phyloP scores from a whole-genome alignment of 2,113 vertebrate species.

The Cyanocitta stelleri region DNA sequence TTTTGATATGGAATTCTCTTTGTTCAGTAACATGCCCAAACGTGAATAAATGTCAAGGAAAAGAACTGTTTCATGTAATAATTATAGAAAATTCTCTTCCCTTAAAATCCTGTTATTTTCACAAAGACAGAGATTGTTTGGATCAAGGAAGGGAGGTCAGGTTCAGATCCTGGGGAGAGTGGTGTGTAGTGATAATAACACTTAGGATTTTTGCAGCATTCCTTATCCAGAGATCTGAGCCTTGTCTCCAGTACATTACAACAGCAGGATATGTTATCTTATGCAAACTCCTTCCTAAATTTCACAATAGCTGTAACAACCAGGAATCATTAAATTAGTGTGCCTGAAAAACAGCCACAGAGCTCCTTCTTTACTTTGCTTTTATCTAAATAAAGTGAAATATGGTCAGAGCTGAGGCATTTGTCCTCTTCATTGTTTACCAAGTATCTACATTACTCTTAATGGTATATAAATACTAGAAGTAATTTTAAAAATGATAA shows the following conservation, averaged over 20 bases:
- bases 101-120: constrained; percentile 8
- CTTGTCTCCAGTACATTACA: constrained; percentile 50
- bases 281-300: constrained; percentile 64
- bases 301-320: constrained; percentile 58
- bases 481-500: neutral
- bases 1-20: neutral
- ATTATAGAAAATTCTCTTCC: neutral
- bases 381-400: neutral
- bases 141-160: constrained; percentile 35
- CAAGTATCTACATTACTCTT: neutral
- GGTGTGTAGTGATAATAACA: neutral
- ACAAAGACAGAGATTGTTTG: neutral
- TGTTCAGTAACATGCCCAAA: neutral
- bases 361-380: neutral
- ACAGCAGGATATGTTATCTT: constrained; percentile 60
- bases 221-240: constrained; percentile 49
- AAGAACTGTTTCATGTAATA: neutral
- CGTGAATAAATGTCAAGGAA: neutral
- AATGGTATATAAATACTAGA: neutral
- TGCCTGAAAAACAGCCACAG: constrained; percentile 12
- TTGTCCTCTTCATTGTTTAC: neutral
- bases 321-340: constrained; percentile 51
- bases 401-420: neutral
- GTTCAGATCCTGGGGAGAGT: constrained; percentile 46
- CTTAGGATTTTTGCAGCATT: neutral